Base-by-base conservation (phyloP, 2,113 vertebrate genomes). In the Psettodes erumei region DNA sequence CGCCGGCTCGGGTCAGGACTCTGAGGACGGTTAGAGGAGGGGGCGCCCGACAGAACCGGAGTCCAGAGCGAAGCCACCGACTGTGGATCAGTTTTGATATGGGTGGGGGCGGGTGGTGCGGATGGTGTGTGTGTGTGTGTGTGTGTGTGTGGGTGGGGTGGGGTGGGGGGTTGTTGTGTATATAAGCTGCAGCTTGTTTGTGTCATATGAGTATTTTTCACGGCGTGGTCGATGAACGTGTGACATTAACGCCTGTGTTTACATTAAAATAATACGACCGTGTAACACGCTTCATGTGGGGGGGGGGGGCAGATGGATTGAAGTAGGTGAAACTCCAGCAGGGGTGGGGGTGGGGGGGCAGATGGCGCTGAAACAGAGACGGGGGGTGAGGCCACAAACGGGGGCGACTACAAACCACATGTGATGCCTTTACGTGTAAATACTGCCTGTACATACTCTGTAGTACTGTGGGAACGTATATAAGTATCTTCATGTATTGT, bases 281-380 rank as follows among this genome's bases (percentile, higher is more conserved):
- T n/a, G n/a, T n/a, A n/a, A n/a, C n/a, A n/a, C n/a, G n/a, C n/a
- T n/a, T n/a, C n/a, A n/a, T n/a, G n/a, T n/a, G n/a, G n/a, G n/a
- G n/a, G n/a, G n/a, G n/a, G n/a, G n/a, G n/a, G 21, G 43, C 43
- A 47, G 19, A 47, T n/a, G 42, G 42, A 18, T n/a, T n/a, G n/a
- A n/a, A 2, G 42, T 6, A 18, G 15, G 42, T 16, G 18, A 45
- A 47, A 47, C 45, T 19, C 45, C 18, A 45, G n/a, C n/a, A n/a
- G 15, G 3, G 15, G 55, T 3, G 50, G 50, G 2, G 30, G 63
- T 35, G 85, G 64, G 15, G 32, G 27, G 72, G 73, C 91, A 93
- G 91, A 92, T 91, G 92, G 88, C 33, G 1, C 79, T 83, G 86
- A 89, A 90, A 88, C 37, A 48, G 82, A 90, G 33, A 79, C 79